These are phyloP conservation scores for Darevskia nairensis DNA, from an alignment of 2,797 vertebrate genomes.

Conservation along the genomic window DNA sequence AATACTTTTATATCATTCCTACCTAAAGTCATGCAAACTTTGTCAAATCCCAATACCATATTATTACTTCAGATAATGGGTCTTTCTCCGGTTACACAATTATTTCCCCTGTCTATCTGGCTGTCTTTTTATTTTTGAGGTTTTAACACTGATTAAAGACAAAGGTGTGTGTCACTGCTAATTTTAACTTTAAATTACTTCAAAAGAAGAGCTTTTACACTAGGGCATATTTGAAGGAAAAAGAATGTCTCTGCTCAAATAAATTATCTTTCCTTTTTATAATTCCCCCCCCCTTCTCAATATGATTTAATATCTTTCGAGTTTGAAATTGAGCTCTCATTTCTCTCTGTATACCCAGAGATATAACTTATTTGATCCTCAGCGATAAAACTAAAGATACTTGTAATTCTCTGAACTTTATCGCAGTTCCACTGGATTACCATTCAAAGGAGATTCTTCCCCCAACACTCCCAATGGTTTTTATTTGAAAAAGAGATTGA, in stretches of 20 bases:
- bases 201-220: slow-evolving; percentile 39
- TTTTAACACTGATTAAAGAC: slow-evolving; percentile 50
- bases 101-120: slow-evolving; percentile 33
- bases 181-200: slow-evolving; percentile 53
- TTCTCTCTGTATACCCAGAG: background rate
- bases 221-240: background rate
- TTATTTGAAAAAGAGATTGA: background rate
- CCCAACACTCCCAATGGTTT: background rate
- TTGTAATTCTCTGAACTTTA: background rate
- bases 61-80: slow-evolving; percentile 51
- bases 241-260: slow-evolving; percentile 21
- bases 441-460: background rate
- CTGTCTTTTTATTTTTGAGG: slow-evolving; percentile 34
- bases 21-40: slow-evolving; percentile 35
- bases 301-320: slow-evolving; percentile 28
- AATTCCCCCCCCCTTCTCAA: background rate
- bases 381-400: background rate
- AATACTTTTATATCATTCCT: slow-evolving; percentile 30
- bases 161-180: slow-evolving; percentile 12
- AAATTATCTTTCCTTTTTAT: slow-evolving; percentile 38
- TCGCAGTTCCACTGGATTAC: background rate
- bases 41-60: slow-evolving; percentile 27
- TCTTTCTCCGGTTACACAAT: slow-evolving; percentile 36
- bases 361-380: background rate
- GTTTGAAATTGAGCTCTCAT: slow-evolving; percentile 26